phyloP scores from a whole-genome alignment of 2,888 invertebrate genomes.

The Parnassius smintheus region DNA sequence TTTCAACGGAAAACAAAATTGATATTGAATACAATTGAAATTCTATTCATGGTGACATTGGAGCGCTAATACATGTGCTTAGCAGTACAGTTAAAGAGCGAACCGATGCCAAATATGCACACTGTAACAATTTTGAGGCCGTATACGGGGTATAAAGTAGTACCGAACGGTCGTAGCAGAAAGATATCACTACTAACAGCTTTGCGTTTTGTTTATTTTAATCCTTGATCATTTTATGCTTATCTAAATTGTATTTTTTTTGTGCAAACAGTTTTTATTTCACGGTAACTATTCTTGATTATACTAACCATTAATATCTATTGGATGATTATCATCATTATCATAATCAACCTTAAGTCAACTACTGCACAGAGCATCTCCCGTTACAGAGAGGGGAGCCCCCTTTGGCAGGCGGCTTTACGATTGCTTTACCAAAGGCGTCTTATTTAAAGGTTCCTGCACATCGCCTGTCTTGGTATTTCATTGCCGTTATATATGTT shows the following conservation, averaged over 20 bases:
- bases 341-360: no score
- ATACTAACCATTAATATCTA: no score
- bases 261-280: no score
- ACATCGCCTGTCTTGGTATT: no score
- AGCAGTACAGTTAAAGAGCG: conserved; percentile 69
- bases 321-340: no score
- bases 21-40: conserved; percentile 45
- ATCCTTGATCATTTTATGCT: conserved; percentile 36
- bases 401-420: no score
- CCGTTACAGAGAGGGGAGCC: no score
- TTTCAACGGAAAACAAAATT: conserved; percentile 4
- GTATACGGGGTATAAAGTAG: conserved; percentile 67
- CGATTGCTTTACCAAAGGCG: no score
- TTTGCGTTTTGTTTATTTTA: conserved; percentile 40
- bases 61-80: conserved; percentile 69
- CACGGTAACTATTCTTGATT: no score
- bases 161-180: conserved; percentile 46
- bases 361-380: no score
- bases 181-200: conserved; percentile 34
- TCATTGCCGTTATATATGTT: no score
- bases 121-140: conserved; percentile 64
- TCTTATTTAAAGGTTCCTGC: no score
- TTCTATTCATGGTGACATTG: conserved; percentile 50
- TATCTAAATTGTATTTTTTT: conserved; percentile 32
- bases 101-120: conserved; percentile 74